Conservation (phyloP, 2,113 vertebrate species). For the Oxygymnocypris stewartii region DNA sequence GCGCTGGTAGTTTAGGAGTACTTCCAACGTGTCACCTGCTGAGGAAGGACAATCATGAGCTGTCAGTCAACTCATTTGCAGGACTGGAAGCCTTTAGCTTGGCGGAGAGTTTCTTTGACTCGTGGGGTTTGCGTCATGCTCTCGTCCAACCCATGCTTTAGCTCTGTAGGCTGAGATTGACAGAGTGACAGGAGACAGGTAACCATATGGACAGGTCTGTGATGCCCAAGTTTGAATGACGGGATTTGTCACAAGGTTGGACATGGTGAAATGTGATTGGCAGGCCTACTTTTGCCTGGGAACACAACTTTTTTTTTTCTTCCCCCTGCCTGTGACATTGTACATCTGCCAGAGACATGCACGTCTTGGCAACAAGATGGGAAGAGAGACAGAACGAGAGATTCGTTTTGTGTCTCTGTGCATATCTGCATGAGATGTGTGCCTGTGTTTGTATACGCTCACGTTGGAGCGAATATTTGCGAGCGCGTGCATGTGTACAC, state of each 20-base stretch:
- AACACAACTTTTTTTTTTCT: constrained; percentile 50
- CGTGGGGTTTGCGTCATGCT: constrained; percentile 19
- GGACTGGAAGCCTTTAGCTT: constrained; percentile 42
- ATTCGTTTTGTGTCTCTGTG: constrained; percentile 39
- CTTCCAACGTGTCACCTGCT: constrained; percentile 54
- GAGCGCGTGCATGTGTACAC: constrained; percentile 47
- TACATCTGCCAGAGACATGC: constrained; percentile 56
- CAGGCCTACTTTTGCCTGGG: constrained; percentile 51
- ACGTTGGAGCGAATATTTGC: constrained; percentile 31
- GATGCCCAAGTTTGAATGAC: constrained; percentile 67
- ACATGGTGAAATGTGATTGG: constrained; percentile 67
- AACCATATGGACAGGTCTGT: constrained; percentile 46
- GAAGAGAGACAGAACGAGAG: constrained; percentile 44
- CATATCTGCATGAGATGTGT: constrained; percentile 21
- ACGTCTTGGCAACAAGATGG: constrained; percentile 51
- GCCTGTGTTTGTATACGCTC: constrained; percentile 25
- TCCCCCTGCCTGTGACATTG: constrained; percentile 26
- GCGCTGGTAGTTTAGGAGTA: constrained; percentile 57
- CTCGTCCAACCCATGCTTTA: constrained; percentile 25
- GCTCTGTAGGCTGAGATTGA: constrained; percentile 21
- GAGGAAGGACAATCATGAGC: constrained; percentile 63
- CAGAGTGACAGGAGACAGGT: constrained; percentile 44
- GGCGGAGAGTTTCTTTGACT: constrained; percentile 27
- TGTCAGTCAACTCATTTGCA: constrained; percentile 59
- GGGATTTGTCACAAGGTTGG: constrained; percentile 65